A percentile compares a stretch with the other conserved stretches of the same genome.
Evolutionary conservation across 2,888 invertebrate species (phyloP).

Genomic region (Orchesellides sinensis): DNA sequence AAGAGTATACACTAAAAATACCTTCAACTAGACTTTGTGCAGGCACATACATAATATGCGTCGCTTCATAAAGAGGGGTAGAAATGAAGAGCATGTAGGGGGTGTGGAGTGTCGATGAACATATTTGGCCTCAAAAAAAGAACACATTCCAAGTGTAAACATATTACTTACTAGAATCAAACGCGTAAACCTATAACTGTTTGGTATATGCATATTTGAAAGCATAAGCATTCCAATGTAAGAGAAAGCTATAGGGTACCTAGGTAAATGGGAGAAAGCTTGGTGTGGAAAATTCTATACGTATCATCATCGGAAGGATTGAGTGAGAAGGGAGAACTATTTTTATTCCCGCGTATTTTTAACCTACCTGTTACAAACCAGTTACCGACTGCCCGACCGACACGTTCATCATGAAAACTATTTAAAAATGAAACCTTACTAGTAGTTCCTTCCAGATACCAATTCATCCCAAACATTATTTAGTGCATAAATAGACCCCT

Average conservation of each 20-base stretch:
- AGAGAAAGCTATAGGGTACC: not conserved
- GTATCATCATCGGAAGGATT: not conserved
- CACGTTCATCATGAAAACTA: no score
- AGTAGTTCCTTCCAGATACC: no score
- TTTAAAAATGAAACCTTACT: no score
- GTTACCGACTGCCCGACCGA: no score
- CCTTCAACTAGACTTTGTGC: not conserved
- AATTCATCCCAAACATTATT: no score
- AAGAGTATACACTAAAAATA: not conserved
- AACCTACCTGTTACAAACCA: not conserved
- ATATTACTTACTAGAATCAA: conserved; percentile 17
- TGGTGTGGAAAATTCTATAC: conserved; percentile 29
- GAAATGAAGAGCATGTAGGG: conserved; percentile 31
- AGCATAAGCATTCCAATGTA: not conserved
- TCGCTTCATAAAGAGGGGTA: not conserved
- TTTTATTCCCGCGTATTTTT: not conserved
- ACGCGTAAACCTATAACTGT: conserved; percentile 12
- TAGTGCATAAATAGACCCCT: no score
- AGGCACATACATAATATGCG: not conserved
- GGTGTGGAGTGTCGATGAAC: conserved; percentile 30
- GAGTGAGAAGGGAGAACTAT: not conserved
- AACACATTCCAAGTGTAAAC: conserved; percentile 15
- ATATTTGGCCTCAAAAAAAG: conserved; percentile 38
- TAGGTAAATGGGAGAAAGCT: conserved; percentile 10
- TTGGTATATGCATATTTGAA: no score